Conservation (phyloP, 2,113 vertebrate species). For the Ariopsis seemanni region DNA sequence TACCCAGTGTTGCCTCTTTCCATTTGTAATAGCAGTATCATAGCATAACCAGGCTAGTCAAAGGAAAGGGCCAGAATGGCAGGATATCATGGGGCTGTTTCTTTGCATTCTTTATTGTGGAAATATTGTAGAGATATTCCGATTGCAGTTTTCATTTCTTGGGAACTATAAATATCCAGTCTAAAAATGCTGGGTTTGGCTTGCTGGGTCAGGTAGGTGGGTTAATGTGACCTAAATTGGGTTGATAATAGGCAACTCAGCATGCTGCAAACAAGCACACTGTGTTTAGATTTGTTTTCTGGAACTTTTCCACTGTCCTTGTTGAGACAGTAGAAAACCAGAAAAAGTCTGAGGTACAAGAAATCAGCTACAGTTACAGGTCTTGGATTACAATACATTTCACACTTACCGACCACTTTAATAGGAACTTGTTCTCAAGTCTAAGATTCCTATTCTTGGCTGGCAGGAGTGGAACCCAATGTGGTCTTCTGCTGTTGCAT, state of each 20-base stretch:
- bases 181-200: neutral
- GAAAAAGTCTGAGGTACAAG: neutral
- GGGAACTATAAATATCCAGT: neutral
- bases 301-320: neutral
- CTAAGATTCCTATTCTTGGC: no score
- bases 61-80: neutral
- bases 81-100: neutral
- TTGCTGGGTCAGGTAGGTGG: neutral
- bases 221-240: neutral
- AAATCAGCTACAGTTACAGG: neutral
- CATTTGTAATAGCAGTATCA: neutral
- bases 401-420: no score
- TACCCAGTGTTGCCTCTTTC: neutral
- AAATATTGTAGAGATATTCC: neutral
- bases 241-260: neutral
- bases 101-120: neutral
- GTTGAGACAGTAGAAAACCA: neutral
- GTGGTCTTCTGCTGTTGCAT: no score
- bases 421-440: no score
- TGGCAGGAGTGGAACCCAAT: no score
- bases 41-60: neutral
- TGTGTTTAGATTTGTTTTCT: neutral
- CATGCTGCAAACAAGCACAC: neutral
- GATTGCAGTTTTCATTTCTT: neutral
- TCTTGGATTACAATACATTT: no score